Evolutionary conservation across 2,888 invertebrate genomes (phyloP).

Genomic region (Ferdinandea cuprea): DNA sequence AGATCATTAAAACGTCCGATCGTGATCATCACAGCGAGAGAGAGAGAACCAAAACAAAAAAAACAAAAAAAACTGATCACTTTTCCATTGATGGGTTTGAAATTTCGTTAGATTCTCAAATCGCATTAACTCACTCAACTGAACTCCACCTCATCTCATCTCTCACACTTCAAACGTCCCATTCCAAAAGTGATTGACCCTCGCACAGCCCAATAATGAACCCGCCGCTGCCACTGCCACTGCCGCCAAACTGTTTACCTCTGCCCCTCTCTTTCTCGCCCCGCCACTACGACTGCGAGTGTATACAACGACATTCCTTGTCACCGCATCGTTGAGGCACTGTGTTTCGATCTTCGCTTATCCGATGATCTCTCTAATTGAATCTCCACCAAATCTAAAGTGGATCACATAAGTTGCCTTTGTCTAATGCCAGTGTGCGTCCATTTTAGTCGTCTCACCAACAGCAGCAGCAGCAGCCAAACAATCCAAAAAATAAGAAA

Average conservation of each 20-base stretch:
- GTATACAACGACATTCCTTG: slow-evolving; percentile 21
- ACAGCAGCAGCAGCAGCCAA: slow-evolving; percentile 10
- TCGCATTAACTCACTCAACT: too few species aligned
- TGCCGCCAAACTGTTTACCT: slow-evolving; percentile 4
- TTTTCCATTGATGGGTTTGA: too few species aligned
- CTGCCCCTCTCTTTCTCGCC: neutral
- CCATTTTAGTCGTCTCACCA: slow-evolving; percentile 10
- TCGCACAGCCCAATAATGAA: slow-evolving; percentile 10
- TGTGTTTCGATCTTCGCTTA: slow-evolving; percentile 41
- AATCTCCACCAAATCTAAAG: slow-evolving; percentile 67
- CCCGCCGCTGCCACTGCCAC: neutral
- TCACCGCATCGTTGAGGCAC: slow-evolving; percentile 24
- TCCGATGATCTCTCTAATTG: slow-evolving; percentile 62
- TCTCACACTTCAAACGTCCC: neutral
- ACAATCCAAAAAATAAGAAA: slow-evolving; percentile 2
- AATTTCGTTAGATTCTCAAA: too few species aligned
- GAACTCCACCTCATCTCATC: neutral
- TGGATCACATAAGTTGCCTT: slow-evolving; percentile 66
- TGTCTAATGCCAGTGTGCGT: slow-evolving; percentile 36
- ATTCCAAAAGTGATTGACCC: slow-evolving; percentile 37
- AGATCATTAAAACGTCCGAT: too few species aligned
- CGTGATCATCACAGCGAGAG: too few species aligned
- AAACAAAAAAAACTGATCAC: too few species aligned
- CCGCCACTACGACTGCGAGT: neutral
- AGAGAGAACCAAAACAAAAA: too few species aligned